Evolutionary conservation across 1,140 invertebrate genomes (phyloP), one percentile per base, ranked within the genome.

Genomic region (Brachionus asplanchnoidis): DNA sequence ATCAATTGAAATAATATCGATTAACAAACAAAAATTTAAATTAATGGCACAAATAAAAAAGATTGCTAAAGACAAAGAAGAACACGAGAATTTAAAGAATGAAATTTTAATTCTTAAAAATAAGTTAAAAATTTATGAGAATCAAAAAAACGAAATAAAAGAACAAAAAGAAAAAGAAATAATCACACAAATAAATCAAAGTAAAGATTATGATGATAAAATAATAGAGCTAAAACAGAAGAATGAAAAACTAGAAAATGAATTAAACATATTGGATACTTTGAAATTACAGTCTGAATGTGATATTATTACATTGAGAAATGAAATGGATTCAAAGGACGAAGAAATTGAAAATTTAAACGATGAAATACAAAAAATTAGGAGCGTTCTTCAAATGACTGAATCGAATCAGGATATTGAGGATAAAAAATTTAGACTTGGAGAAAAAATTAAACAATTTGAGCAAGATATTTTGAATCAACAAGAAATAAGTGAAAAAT

Each of bases 1-100:
- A 82, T 42, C 32, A 7, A 46, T 20, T 14, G 79, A 82, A 44
- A 7, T 82, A 26, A 65, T 65, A 17, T 28, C 12, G 20, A 56
- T 82, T n/a, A 82, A 82, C 28, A 82, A 66, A 65, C 79, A 82
- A 8, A 82, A 82, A 17, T 82, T 82, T 23, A 82, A 82, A 36
- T 17, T 82, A 1, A 82, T 82, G 23, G 79, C 53, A 14, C 79
- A 82, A 82, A n/a, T 82, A 36, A 82, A 82, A 82, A 26, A 82
- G 2, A 3, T 0, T 20, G 3, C 17, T 36, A 82, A 82, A 65
- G 53, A 82, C 3, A 60, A 28, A 82, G 53, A 65, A 28, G 79
- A 82, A 42, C 17, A 23, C 40, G n/a, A 60, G 17, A 26, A 0
- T 0, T 20, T 82, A 26, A 44, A 40, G 23, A 36, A 11, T 1